Percentiles rank a stretch among this genome's conserved stretches.
These are phyloP conservation scores for Stictonetta naevosa DNA, from an alignment of 2,113 vertebrate genomes.

Conservation along the genomic window DNA sequence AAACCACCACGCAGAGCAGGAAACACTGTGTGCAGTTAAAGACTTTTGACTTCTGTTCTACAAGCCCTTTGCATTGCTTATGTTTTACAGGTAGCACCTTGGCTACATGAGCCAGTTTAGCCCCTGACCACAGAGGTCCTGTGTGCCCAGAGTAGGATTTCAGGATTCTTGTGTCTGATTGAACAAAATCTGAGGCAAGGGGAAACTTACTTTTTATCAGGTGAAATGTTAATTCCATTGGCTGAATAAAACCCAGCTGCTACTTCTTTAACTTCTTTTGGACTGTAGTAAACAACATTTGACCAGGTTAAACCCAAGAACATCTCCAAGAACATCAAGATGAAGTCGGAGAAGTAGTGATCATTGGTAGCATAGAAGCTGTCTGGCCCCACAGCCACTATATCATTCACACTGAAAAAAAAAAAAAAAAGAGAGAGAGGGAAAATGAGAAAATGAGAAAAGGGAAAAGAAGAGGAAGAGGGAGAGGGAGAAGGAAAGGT, in stretches of 20 bases:
- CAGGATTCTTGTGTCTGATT: rapidly evolving
- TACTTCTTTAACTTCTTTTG: slow-evolving; percentile 85
- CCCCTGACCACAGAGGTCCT: neutral
- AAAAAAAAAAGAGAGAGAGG: neutral
- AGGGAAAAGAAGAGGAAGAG: neutral
- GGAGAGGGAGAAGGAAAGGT: neutral
- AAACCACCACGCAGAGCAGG: neutral
- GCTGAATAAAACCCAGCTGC: slow-evolving; percentile 83
- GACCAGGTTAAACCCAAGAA: slow-evolving; percentile 80
- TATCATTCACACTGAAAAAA: slow-evolving; percentile 87
- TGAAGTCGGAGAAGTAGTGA: slow-evolving; percentile 78
- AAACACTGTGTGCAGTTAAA: neutral
- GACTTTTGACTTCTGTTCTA: neutral
- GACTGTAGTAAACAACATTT: slow-evolving; percentile 90
- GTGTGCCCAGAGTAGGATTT: rapidly evolving
- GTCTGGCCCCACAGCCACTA: slow-evolving; percentile 87
- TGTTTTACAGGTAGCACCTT: neutral
- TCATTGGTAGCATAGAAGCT: slow-evolving; percentile 95
- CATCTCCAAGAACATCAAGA: slow-evolving; percentile 72
- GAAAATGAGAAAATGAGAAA: neutral
- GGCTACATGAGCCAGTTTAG: neutral
- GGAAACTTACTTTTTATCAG: slow-evolving; percentile 82
- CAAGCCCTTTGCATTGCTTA: neutral
- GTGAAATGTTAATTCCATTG: slow-evolving; percentile 92
- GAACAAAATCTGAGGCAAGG: neutral